Percentiles rank a stretch among this genome's conserved stretches.
These are phyloP conservation scores for Shargacucullia verbasci DNA, from an alignment of 2,888 invertebrate species.

Conservation along the genomic window DNA sequence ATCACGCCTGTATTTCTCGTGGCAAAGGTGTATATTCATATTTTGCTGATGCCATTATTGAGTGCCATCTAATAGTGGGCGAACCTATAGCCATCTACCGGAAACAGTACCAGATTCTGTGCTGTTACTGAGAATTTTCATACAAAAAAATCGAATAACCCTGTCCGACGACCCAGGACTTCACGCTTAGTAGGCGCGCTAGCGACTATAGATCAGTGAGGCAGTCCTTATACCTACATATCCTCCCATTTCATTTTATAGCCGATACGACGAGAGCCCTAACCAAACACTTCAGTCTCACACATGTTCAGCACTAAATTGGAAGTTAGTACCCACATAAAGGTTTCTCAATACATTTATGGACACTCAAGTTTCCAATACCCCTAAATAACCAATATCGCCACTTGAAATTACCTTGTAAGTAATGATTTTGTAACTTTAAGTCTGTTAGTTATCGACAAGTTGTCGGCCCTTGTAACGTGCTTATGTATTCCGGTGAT, in stretches of 20 bases:
- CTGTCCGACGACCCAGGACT: no score
- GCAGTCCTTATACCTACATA: no score
- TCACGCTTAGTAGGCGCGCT: no score
- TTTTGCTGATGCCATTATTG: no score
- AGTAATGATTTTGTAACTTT: constrained; percentile 43
- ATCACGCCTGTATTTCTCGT: no score
- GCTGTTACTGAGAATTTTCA: no score
- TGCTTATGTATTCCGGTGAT: constrained; percentile 38
- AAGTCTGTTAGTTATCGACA: constrained; percentile 47
- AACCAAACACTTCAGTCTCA: constrained; percentile 39
- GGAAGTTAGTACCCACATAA: constrained; percentile 39
- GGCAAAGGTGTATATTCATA: no score
- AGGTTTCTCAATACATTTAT: constrained; percentile 44
- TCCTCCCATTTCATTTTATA: constrained; percentile 38
- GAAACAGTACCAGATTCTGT: no score
- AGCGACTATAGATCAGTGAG: no score
- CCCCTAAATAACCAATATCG: constrained; percentile 43
- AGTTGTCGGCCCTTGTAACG: constrained; percentile 45
- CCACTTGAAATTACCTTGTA: constrained; percentile 49
- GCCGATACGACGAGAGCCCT: constrained; percentile 33
- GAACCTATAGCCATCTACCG: no score
- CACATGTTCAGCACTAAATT: constrained; percentile 37
- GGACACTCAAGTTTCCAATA: constrained; percentile 37
- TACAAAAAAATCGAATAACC: no score
- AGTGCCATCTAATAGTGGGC: no score